A percentile compares a stretch with the other conserved stretches of the same genome.
These are phyloP conservation scores for Acyrthosiphon pisum DNA, from an alignment of 1,140 invertebrate genomes.

Conservation along the genomic window DNA sequence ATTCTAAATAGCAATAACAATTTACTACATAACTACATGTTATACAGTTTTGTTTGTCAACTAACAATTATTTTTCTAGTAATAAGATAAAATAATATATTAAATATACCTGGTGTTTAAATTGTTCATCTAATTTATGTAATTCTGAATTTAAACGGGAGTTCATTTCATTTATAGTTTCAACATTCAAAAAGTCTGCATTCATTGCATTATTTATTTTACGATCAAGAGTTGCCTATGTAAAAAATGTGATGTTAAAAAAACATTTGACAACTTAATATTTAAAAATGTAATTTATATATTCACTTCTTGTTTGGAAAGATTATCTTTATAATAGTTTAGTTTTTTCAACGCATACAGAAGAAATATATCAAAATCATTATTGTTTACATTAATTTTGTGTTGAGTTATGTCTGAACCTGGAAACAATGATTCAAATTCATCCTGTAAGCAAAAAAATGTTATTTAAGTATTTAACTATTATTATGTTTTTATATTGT, in stretches of 20 bases:
- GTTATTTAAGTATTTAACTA: background rate
- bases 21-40: background rate
- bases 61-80: background rate
- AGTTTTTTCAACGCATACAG: constrained; percentile 45
- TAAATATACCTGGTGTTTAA: background rate
- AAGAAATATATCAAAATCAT: constrained; percentile 46
- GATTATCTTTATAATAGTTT: constrained; percentile 30
- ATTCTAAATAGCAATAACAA: background rate
- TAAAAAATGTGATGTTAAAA: constrained; percentile 8
- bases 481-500: background rate
- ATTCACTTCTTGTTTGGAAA: constrained; percentile 33
- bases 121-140: constrained; percentile 40
- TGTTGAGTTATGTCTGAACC: constrained; percentile 46
- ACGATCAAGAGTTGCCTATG: constrained; percentile 21
- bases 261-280: background rate
- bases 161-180: constrained; percentile 25
- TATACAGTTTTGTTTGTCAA: background rate
- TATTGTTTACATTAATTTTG: constrained; percentile 23
- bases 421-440: constrained; percentile 48
- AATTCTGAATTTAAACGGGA: constrained; percentile 48
- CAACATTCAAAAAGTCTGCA: constrained; percentile 36
- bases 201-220: constrained; percentile 42
- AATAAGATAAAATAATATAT: background rate
- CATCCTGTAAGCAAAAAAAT: constrained; percentile 14
- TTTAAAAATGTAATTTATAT: background rate